phyloP scores from a whole-genome alignment of 2,797 vertebrate species.

The Micromesistius poutassou region DNA sequence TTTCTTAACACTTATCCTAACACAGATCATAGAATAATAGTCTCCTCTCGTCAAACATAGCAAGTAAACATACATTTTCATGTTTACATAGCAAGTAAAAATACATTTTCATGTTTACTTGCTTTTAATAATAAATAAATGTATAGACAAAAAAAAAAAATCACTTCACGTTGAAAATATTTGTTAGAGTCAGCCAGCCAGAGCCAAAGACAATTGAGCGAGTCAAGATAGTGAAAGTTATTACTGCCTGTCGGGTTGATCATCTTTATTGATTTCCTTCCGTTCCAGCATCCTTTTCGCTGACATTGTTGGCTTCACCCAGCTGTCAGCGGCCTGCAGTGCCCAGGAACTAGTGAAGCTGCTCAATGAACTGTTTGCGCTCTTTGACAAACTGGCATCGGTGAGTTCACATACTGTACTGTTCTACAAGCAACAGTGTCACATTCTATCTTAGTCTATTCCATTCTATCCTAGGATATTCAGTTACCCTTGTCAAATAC shows the following conservation, averaged over 20 bases:
- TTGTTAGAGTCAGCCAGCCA: neutral
- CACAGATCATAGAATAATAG: neutral
- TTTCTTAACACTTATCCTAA: too few relatives aligned
- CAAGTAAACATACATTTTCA: neutral
- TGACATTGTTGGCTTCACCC: constrained; percentile 95
- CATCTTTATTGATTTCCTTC: neutral
- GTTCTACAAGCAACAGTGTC: neutral
- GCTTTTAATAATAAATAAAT: neutral
- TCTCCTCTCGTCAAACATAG: neutral
- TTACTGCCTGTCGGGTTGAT: neutral
- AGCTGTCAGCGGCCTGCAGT: constrained; percentile 88
- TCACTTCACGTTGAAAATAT: too few relatives aligned
- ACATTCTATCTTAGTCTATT: neutral
- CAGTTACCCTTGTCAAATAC: neutral
- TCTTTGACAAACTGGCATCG: constrained; percentile 90
- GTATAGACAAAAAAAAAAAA: neutral
- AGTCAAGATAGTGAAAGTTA: neutral
- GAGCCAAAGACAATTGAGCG: neutral
- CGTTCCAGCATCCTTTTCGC: constrained; percentile 90
- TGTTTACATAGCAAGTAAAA: too few relatives aligned
- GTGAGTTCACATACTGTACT: constrained; percentile 69
- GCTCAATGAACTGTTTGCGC: constrained; percentile 92
- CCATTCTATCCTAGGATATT: neutral
- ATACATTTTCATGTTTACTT: too few relatives aligned
- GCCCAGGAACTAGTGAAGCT: constrained; percentile 94